A percentile compares a stretch with the other conserved stretches of the same genome.
These are phyloP conservation scores for Schizopygopsis pylzovi DNA, from an alignment of 2,797 vertebrate species.

Conservation along the genomic window DNA sequence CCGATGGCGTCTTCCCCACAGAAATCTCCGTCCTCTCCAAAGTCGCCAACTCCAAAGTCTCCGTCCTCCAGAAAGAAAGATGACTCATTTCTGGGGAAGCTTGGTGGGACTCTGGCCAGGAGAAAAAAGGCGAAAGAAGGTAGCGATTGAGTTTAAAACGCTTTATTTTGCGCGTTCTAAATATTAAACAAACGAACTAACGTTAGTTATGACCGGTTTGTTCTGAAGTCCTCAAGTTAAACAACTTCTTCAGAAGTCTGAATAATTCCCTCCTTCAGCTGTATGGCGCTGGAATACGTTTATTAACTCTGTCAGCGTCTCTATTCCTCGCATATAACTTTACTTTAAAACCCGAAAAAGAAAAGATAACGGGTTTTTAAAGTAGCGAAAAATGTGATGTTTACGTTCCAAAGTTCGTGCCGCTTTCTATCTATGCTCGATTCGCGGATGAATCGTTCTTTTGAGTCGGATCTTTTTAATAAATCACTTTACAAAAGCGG, in stretches of 20 bases:
- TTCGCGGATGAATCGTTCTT: not conserved
- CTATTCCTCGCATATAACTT: not conserved
- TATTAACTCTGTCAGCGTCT: not conserved
- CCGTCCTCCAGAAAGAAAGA: conserved; percentile 94
- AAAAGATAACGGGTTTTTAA: not conserved
- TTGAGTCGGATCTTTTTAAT: conserved; percentile 19
- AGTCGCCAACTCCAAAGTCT: conserved; percentile 88
- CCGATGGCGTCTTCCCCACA: conserved; percentile 92
- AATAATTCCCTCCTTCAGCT: not conserved
- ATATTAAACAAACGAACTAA: not conserved
- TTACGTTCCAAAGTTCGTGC: not conserved
- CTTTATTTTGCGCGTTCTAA: not conserved
- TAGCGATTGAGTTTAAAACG: conserved; percentile 62
- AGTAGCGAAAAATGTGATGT: not conserved
- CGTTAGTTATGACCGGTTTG: not conserved
- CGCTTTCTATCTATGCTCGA: not conserved
- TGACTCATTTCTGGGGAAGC: conserved; percentile 94
- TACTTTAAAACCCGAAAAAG: not conserved
- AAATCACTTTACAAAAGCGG: not conserved
- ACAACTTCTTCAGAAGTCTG: not conserved
- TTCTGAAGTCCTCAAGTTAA: not conserved
- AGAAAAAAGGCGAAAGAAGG: conserved; percentile 97
- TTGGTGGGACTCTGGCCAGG: conserved; percentile 91
- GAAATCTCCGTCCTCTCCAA: conserved; percentile 92
- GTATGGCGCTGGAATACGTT: not conserved